Conservation (phyloP, 2,113 vertebrate species). For the Probosciger aterrimus region DNA sequence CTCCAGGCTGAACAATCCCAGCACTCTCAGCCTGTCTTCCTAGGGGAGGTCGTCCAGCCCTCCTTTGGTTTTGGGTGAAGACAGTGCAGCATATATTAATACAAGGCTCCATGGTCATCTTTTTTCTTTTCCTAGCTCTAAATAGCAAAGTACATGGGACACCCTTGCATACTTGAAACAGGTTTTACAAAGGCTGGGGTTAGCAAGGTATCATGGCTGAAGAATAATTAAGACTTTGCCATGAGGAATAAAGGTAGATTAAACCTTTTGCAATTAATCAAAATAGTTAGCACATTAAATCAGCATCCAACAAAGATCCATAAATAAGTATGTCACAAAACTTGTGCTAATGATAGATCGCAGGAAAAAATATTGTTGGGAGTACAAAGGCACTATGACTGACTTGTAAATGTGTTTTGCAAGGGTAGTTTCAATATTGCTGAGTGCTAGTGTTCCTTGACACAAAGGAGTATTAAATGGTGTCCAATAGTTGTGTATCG, state of each 20-base stretch:
- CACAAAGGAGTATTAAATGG: neutral
- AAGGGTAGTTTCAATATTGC: neutral
- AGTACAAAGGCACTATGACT: neutral
- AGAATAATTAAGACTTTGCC: neutral
- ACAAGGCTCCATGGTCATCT: accelerated
- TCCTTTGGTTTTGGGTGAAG: neutral
- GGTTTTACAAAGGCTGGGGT: neutral
- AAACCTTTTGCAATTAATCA: neutral
- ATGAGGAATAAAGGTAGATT: neutral
- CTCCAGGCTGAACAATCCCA: neutral
- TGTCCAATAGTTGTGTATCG: neutral
- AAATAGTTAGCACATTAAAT: neutral
- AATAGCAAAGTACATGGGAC: neutral
- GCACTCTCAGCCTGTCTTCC: neutral
- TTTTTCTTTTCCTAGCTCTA: neutral
- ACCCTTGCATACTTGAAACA: neutral
- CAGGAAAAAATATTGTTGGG: neutral
- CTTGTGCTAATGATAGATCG: neutral
- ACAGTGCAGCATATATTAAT: neutral
- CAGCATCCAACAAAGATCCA: neutral
- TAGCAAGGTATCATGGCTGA: neutral
- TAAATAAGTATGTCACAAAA: neutral
- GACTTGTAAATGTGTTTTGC: neutral
- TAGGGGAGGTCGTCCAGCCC: neutral
- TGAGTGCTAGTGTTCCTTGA: neutral